Evolutionary conservation across 2,888 invertebrate species (phyloP).

Genomic region (Sminthurides aquaticus): DNA sequence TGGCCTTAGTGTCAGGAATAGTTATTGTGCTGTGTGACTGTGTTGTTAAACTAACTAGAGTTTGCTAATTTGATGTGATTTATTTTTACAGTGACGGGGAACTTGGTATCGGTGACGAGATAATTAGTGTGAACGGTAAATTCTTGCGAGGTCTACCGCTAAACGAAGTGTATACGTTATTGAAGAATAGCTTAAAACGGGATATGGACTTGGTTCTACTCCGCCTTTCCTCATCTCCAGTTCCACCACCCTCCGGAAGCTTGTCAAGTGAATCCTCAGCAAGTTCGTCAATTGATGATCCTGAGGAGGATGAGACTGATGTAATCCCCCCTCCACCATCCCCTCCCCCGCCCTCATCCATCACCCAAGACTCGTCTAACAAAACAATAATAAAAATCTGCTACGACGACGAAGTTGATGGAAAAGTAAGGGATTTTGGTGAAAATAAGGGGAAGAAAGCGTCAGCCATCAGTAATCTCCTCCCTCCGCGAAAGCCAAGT

Average conservation of each 20-base stretch:
- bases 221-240: constrained; percentile 13
- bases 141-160: constrained; percentile 66
- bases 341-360: constrained; percentile 19
- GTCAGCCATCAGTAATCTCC: not conserved
- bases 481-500: constrained; percentile 10
- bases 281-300: not conserved
- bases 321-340: constrained; percentile 22
- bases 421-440: not conserved
- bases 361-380: constrained; percentile 34
- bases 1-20: too few species aligned
- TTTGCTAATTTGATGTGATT: too few species aligned
- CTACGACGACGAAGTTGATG: constrained; percentile 29
- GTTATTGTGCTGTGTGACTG: too few species aligned
- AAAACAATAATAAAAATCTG: constrained; percentile 43
- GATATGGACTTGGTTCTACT: constrained; percentile 40
- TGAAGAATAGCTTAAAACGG: constrained; percentile 43
- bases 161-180: constrained; percentile 53
- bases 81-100: constrained; percentile 61
- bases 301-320: constrained; percentile 4
- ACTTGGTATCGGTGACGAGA: constrained; percentile 76
- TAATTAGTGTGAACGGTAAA: constrained; percentile 78
- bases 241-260: constrained; percentile 8
- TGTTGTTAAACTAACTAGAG: too few species aligned
- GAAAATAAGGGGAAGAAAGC: not conserved
- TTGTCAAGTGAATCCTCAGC: constrained; percentile 2